Conservation (phyloP, 1,140 invertebrate genomes). For the Panulirus ornatus region DNA sequence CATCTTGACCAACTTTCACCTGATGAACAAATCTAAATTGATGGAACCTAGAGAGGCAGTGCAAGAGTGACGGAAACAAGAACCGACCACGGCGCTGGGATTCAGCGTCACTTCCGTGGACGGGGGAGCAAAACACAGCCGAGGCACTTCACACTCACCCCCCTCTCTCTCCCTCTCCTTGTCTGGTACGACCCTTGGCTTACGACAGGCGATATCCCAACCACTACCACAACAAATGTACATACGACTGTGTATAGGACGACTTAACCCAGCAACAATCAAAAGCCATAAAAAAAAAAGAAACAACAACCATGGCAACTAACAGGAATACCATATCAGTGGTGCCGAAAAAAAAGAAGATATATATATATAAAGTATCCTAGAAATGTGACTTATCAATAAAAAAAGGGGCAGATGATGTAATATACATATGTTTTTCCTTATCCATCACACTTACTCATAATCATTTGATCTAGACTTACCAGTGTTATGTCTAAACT, state of each 20-base stretch:
- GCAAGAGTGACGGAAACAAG: too few species aligned
- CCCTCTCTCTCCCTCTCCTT: too few species aligned
- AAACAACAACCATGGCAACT: not conserved
- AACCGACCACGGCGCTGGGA: too few species aligned
- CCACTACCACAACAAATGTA: not conserved
- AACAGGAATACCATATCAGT: not conserved
- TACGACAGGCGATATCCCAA: not conserved
- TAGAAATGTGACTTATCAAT: not conserved
- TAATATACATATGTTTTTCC: not conserved
- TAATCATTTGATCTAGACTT: not conserved
- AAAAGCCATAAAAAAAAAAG: conserved; percentile 15
- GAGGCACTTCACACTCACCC: too few species aligned
- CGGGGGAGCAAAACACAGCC: too few species aligned
- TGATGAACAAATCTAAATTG: too few species aligned
- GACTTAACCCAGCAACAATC: conserved; percentile 1
- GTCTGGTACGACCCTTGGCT: too few species aligned
- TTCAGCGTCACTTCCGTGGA: too few species aligned
- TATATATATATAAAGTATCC: too few species aligned
- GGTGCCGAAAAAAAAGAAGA: not conserved
- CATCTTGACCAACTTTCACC: too few species aligned
- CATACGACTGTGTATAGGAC: not conserved
- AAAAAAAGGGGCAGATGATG: not conserved
- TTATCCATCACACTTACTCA: not conserved
- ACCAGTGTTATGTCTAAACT: too few species aligned
- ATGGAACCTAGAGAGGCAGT: too few species aligned